Evolutionary conservation across 2,888 invertebrate species (phyloP), one percentile per base, ranked within the genome.

Genomic region (Pammene aurita): DNA sequence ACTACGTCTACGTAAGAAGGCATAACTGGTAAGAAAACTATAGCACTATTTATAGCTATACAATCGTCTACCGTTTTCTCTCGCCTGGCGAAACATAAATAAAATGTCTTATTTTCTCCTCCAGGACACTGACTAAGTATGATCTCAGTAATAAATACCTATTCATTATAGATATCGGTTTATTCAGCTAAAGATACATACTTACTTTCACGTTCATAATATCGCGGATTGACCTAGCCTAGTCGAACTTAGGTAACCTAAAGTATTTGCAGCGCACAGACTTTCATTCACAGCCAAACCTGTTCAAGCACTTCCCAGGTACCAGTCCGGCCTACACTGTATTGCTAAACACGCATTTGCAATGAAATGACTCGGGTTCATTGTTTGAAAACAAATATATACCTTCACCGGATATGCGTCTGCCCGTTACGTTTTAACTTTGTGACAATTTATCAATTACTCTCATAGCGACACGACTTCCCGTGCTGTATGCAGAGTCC

Each of bases 381-480:
- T 84, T 83, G 74, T 80, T 67, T 55, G 62, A 63, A 48, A 63
- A 74, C 74, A 80, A 78, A 79, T 79, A 78, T 72, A 78, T 77
- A 77, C 77, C 78, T 76, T 80, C 80, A 80, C 83, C 83, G 85
- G 85, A 87, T 82, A 78, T 75, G 70, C 69, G 52, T 46, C 55
- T 67, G 76, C 75, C 63, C 72, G 73, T 81, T 79, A 77, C 75
- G 78, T 77, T 72, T 69, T 72, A 72, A 64, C 71, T 78, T n/a
- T 77, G 74, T 72, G 75, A 82, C 84, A 87, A 86, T 89, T 88
- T 85, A 86, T 86, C 89, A 89, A 89, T 90, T 89, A 82, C 74
- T 73, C 73, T 77, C 73, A 72, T 74, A 73, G 72, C 74, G 75
- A 78, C 71, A 75, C 74, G 72, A 79, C 82, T 80, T 85, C 85